Evolutionary conservation across 2,113 vertebrate species (phyloP), one percentile per base, ranked within the genome.

Genomic region (Pygoscelis adeliae): DNA sequence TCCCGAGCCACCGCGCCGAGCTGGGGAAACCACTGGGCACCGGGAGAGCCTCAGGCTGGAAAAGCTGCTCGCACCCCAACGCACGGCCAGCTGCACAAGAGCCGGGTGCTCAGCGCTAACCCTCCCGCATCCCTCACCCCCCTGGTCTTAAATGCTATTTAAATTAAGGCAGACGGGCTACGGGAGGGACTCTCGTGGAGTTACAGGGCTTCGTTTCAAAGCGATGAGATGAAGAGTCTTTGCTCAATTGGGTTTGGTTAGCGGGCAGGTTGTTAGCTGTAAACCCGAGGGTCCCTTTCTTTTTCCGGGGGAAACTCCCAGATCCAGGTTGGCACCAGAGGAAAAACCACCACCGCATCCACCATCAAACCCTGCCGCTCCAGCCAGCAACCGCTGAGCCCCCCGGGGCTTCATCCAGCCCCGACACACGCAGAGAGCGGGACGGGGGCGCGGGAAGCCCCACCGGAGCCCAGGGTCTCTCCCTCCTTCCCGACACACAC

Each of bases 381-480:
- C 46, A 4, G 23, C 23, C 44, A 20, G 42, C 46, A 2, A 10
- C 15, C 6, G 0, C 74, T 1, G 1, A 65, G 40, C 15, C 6
- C 21, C 22, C 59, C 0, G 0, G 10, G 12, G 56, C 30, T 26
- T 2, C 49, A 12, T 66, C 79, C 76, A 83, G 61, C 87, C 83
- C 83, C 0, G 3, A 3, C 18, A 16, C 26, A 7, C 0, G 1
- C 21, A 15, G 25, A 1, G 42, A 30, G 2, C 1, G 4, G 44
- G 3, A 4, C 0, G 0, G 46, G 50, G 15, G 18, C 34, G 13
- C 1, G 0, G 53, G 53, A 42, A 14, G 19, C 83, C 29, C 11
- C 46, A 7, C 3, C 3, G 0, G n/a, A 13, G n/a, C 27, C 0
- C 1, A 32, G 82, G 6, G 7, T 13, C 82, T 85, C 56, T 26